phyloP scores from a whole-genome alignment of 2,888 invertebrate species.

The Cheilosia urbana region DNA sequence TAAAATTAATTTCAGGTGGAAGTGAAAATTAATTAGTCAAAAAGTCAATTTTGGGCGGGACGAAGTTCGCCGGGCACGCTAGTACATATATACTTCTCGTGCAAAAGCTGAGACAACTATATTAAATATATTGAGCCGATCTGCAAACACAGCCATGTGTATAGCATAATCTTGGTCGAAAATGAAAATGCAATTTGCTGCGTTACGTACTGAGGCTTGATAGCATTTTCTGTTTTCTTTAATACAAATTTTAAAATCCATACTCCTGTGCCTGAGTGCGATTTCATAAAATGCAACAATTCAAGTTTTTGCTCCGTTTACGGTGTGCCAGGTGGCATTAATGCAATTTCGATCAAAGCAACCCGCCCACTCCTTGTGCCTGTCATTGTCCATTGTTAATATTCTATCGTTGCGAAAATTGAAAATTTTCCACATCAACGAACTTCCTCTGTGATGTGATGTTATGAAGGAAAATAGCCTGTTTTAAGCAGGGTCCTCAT shows the following conservation, averaged over 20 bases:
- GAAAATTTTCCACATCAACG: conserved; percentile 73
- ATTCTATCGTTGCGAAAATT: conserved; percentile 73
- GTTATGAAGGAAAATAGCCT: conserved; percentile 71
- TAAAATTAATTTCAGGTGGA: too few relatives aligned
- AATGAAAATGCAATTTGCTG: too few relatives aligned
- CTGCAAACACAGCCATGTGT: too few relatives aligned
- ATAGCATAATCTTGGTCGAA: too few relatives aligned
- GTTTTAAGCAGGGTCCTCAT: conserved; percentile 60
- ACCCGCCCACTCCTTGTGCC: conserved; percentile 3
- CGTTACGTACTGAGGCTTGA: too few relatives aligned
- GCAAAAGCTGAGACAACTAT: too few relatives aligned
- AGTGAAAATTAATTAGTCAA: too few relatives aligned
- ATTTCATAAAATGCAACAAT: conserved; percentile 46
- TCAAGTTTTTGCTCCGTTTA: not conserved
- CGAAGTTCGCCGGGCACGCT: too few relatives aligned
- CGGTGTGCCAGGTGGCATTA: conserved; percentile 16
- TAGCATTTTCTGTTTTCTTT: too few relatives aligned
- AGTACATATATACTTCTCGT: too few relatives aligned
- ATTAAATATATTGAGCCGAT: too few relatives aligned
- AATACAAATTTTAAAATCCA: not conserved
- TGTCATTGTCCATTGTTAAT: conserved; percentile 65
- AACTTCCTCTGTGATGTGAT: conserved; percentile 58
- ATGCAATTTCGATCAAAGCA: conserved; percentile 63
- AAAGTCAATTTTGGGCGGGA: too few relatives aligned
- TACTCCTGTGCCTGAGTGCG: not conserved